Evolutionary conservation across 2,888 invertebrate genomes (phyloP), one percentile per base, ranked within the genome.

Genomic region (Allacma fusca): DNA sequence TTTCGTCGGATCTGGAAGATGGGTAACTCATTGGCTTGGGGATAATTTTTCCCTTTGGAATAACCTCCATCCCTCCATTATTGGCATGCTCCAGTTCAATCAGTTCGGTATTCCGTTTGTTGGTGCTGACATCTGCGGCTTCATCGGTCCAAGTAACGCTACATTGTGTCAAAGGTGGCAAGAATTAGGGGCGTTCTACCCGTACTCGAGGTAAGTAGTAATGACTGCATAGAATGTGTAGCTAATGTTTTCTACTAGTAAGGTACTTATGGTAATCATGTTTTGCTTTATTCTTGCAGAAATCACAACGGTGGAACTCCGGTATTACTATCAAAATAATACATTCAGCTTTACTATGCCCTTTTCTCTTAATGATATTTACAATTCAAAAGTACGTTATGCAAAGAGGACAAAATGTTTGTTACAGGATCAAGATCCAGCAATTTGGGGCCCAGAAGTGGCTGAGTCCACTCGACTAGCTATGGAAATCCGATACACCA

Each of bases 391-490:
- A 50, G n/a, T 21, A 29, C 9, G 21, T 29, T 4, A 68, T 34
- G 21, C 7, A 28, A 40, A 40, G 5, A 1, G 26, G 13, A 16
- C 9, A 40, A 13, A 23, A 40, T 21, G 9, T 40, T n/a, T 13
- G 2, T 68, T 40, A 23, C 16, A 68, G 75, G 91, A 92, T 57
- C 95, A 96, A 89, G 95, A 96, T 89, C 95, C 96, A 0, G 95
- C 90, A 1, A 90, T 91, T 21, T 87, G 94, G 85, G 93, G 94
- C 0, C 87, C 89, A 0, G 88, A 88, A 64, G 93, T 94, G 23
- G 89, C 91, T 12, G 86, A 86, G 12, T 92, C 94, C 0, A 90
- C 92, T 0, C 89, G 89, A 77, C 87, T 88, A 44, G 91, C 93
- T 0, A 87, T 94, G 0, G 86, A 87, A 0, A 88, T 90, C 65